Base-by-base conservation (phyloP, 2,113 vertebrate genomes). In the Lonchura striata region DNA sequence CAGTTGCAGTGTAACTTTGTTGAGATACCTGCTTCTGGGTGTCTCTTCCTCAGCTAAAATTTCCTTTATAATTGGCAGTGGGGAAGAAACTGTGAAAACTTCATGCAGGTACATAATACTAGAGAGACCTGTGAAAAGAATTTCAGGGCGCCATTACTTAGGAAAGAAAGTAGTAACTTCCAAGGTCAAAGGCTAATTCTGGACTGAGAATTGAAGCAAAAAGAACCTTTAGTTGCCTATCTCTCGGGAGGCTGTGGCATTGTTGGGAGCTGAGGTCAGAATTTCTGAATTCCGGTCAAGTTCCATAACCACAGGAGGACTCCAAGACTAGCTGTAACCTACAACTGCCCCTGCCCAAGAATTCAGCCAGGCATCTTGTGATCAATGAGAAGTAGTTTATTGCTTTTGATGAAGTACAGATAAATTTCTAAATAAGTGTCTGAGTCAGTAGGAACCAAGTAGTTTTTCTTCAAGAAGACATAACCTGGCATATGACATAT, bases 231-330 rank as follows among this genome's bases (percentile, higher is more conserved):
- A 77, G 50, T 44, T 47, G 1, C 50, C 77, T 88, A 80, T 35
- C 33, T 35, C 56, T 47, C 66, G 42, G 41, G 42, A 94, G 33
- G 23, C 22, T 93, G 68, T 71, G 86, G 54, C 64, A 56, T 66
- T 54, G 28, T 11, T 88, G 72, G 88, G 56, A 92, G 59, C 16
- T 39, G 50, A 83, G 82, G 30, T 16, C 56, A 83, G 64, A 86
- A 81, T 92, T 86, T 88, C 94, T 88, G 80, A 83, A 83, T 78
- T 79, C 54, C 15, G 35, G 64, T 77, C 64, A 88, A 88, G 57
- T 59, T 92, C 71, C 49, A 54, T 25, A 71, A 83, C 64, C 71
- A 90, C 66, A 83, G 54, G 31, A 80, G 3, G 5, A 83, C 47
- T 83, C 35, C 42, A 86, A 75, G 50, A 70, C 71, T 82, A 81